Evolutionary conservation across 2,888 invertebrate genomes (phyloP), one percentile per base, ranked within the genome.

Genomic region (Parascotia fuliginaria): DNA sequence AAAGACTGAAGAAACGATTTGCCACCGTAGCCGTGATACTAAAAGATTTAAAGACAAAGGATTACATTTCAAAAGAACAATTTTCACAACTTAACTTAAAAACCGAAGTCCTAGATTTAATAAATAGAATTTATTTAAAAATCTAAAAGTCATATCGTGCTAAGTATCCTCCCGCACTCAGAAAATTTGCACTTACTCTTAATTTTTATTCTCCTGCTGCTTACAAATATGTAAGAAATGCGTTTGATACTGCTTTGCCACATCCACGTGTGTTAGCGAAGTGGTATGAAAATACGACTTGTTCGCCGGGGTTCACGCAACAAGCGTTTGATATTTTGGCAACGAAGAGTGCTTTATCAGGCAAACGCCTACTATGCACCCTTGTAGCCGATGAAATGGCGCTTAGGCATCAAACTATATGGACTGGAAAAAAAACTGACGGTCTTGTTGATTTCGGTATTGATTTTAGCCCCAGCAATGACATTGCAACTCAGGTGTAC

Each of bases 161-260:
- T 3, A 19, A 19, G 5, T 19, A 19, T 38, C 38, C 65, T 38
- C 27, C 53, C 24, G 52, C 49, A 22, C 45, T 66, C 13, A 42
- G 64, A 27, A 57, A 55, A 39, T 69, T 66, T 51, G 64, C 67
- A 22, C 43, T 69, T 6, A 55, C 61, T 2, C 38, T 68, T n/a
- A 48, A 65, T 42, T 60, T 40, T 33, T 60, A 55, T 53, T 63
- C 63, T 28, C 32, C 53, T 14, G 43, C 51, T 13, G 62, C 47
- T 0, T 59, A 59, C 31, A 55, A 57, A 33, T 62, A 59, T 28
- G 49, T 64, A 1, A 32, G 65, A 28, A 42, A 50, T 13, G 27
- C 37, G 12, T 60, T 54, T 36, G 15, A 29, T 28, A 1, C 1
- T 1, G 7, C 9, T 14, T 13, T 71, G 15, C 65, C 65, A 19